Evolutionary conservation across 2,797 vertebrate genomes (phyloP).

Genomic region (Meriones psammophilus): DNA sequence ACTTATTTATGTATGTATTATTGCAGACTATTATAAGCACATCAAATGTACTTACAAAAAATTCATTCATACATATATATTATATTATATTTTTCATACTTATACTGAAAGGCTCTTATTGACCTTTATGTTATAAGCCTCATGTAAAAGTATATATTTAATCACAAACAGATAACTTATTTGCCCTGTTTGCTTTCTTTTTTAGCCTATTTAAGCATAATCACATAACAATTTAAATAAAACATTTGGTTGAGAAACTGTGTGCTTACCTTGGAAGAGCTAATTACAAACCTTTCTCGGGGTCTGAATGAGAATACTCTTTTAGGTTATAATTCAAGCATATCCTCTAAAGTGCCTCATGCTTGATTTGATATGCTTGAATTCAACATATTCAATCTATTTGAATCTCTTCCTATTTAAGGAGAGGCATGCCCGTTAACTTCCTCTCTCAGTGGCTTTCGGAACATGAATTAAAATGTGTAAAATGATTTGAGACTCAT

Average conservation of each 20-base stretch:
- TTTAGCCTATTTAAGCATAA: not conserved
- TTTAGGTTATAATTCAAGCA: conserved; percentile 65
- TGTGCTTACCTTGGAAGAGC: conserved; percentile 60
- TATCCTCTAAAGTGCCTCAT: not conserved
- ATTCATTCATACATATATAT: conserved; percentile 9
- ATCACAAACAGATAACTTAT: conserved; percentile 58
- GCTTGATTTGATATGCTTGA: conserved; percentile 66
- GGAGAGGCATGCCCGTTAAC: conserved; percentile 54
- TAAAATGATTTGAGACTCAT: conserved; percentile 79
- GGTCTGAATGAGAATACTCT: conserved; percentile 54
- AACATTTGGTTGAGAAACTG: conserved; percentile 61
- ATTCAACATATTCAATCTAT: conserved; percentile 56
- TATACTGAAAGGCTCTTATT: conserved; percentile 30
- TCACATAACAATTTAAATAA: conserved; percentile 54
- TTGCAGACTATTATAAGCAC: not conserved
- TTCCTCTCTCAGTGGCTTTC: conserved; percentile 75
- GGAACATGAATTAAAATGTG: conserved; percentile 81
- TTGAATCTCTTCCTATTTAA: conserved; percentile 65
- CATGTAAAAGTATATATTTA: conserved; percentile 57
- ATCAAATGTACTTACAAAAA: not conserved
- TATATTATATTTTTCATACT: not conserved
- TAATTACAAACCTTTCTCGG: conserved; percentile 52
- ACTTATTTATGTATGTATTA: not conserved
- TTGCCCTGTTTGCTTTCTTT: conserved; percentile 29
- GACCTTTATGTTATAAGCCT: conserved; percentile 25